Conservation (phyloP, 2,888 invertebrate genomes). For the Andrena marginata region DNA sequence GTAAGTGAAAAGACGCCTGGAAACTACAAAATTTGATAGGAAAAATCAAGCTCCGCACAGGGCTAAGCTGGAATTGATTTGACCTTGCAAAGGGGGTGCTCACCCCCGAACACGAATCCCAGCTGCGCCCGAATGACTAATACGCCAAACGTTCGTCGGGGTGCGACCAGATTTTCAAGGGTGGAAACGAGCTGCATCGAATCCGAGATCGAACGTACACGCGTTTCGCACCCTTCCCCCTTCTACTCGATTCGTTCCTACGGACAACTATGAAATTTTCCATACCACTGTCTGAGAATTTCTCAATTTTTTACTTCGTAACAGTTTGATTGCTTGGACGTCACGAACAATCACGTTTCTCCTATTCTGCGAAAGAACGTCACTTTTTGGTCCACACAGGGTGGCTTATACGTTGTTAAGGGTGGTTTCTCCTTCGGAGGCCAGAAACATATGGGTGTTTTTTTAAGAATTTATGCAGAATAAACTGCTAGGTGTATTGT, state of each 20-base stretch:
- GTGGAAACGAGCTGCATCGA: slow-evolving; percentile 66
- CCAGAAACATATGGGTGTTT: too few relatives aligned
- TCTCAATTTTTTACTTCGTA: neutral
- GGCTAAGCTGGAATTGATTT: slow-evolving; percentile 66
- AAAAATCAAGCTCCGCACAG: slow-evolving; percentile 31
- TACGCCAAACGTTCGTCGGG: slow-evolving; percentile 76
- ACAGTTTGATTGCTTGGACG: neutral
- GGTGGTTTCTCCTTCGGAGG: too few relatives aligned
- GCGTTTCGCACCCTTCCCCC: slow-evolving; percentile 43
- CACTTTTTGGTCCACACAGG: too few relatives aligned
- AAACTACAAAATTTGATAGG: neutral
- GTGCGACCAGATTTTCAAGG: slow-evolving; percentile 78
- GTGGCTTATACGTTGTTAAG: too few relatives aligned
- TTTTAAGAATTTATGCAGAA: too few relatives aligned
- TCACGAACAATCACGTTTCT: neutral
- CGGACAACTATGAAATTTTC: slow-evolving; percentile 23
- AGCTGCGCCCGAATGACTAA: slow-evolving; percentile 80
- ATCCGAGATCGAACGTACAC: slow-evolving; percentile 53
- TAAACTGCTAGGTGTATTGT: too few relatives aligned
- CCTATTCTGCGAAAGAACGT: too few relatives aligned
- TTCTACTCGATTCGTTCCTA: slow-evolving; percentile 14
- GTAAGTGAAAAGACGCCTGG: neutral
- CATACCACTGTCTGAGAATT: neutral
- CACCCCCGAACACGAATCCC: slow-evolving; percentile 63
- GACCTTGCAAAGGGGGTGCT: slow-evolving; percentile 56